Conservation (phyloP, 2,797 vertebrate species). For the Threskiornis aethiopicus region DNA sequence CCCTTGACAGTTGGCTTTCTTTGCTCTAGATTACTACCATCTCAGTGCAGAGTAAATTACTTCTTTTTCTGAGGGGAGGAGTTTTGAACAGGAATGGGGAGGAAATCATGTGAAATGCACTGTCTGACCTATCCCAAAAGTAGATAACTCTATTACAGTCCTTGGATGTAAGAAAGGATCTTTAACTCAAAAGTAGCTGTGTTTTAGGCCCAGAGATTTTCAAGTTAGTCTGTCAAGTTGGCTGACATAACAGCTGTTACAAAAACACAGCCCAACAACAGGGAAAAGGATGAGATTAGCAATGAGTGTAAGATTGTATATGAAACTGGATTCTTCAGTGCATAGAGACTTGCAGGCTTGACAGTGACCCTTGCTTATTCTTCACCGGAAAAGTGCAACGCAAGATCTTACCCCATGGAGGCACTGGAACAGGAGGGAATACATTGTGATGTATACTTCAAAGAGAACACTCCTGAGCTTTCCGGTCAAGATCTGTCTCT, state of each 20-base stretch:
- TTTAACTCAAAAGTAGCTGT: neutral
- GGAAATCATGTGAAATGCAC: neutral
- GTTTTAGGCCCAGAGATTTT: neutral
- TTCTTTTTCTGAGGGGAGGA: neutral
- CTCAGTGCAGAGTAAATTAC: neutral
- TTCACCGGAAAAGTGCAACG: neutral
- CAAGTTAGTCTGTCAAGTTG: neutral
- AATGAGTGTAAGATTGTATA: accelerated
- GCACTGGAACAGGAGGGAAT: neutral
- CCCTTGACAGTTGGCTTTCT: neutral
- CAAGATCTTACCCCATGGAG: neutral
- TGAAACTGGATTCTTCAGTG: neutral
- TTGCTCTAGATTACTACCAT: neutral
- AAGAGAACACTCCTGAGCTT: neutral
- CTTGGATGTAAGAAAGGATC: neutral
- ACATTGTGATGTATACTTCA: neutral
- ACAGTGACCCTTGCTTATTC: neutral
- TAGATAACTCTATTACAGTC: neutral
- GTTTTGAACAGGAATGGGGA: neutral
- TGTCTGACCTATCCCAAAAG: neutral
- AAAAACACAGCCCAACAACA: neutral
- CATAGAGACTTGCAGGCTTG: neutral
- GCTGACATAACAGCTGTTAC: neutral
- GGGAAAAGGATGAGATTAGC: neutral
- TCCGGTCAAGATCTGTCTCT: neutral